Evolutionary conservation across 2,797 vertebrate genomes (phyloP).

Genomic region (Cuculus canorus): DNA sequence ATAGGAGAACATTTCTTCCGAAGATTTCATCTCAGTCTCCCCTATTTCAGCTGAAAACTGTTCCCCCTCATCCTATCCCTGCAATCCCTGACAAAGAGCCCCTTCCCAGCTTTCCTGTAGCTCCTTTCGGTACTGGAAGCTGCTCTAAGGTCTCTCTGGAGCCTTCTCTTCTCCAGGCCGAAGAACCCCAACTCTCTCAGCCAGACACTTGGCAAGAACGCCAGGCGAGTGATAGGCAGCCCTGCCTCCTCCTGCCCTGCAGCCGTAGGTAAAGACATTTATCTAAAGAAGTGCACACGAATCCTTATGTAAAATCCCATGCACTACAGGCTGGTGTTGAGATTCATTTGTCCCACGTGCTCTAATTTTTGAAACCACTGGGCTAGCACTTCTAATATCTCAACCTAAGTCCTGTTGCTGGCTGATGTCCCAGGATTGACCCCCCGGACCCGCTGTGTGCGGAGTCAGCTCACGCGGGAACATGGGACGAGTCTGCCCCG

Average conservation of each 20-base stretch:
- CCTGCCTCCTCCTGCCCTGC: not conserved
- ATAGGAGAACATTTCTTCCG: no score
- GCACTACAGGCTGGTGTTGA: rapidly evolving
- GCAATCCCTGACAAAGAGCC: no score
- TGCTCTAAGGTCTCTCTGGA: no score
- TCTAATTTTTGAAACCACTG: not conserved
- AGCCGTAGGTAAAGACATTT: not conserved
- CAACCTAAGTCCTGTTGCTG: not conserved
- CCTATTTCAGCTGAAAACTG: no score
- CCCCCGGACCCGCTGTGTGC: not conserved
- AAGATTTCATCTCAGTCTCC: no score
- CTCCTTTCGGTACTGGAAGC: no score
- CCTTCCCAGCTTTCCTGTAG: no score
- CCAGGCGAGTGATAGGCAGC: rapidly evolving
- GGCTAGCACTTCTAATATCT: not conserved
- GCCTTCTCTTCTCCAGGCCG: no score
- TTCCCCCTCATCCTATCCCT: no score
- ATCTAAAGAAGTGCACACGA: not conserved
- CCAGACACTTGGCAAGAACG: not conserved
- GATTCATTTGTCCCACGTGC: not conserved
- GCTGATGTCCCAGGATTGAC: not conserved
- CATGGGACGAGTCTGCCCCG: not conserved
- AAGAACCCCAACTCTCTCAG: no score
- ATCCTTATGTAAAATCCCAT: not conserved
- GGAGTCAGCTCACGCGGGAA: not conserved